These are phyloP conservation scores for Basileuterus tristriatus DNA, from an alignment of 2,797 vertebrate genomes.

Conservation along the genomic window DNA sequence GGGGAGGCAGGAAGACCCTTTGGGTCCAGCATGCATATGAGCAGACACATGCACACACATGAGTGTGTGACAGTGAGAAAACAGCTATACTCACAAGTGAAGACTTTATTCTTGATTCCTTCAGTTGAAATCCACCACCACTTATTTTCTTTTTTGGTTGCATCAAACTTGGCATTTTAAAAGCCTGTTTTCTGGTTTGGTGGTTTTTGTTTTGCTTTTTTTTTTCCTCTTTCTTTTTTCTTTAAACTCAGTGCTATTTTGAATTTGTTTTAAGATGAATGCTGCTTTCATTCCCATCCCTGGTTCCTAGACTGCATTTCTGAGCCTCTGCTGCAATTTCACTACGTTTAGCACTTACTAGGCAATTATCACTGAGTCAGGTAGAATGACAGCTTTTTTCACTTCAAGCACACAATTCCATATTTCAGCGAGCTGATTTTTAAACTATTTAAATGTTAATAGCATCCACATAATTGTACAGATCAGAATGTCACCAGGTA, in stretches of 20 bases:
- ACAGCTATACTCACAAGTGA: background rate
- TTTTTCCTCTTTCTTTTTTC: background rate
- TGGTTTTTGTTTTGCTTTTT: background rate
- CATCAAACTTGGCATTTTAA: conserved; percentile 81
- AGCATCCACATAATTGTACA: conserved; percentile 61
- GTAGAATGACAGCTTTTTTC: conserved; percentile 64
- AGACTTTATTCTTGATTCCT: conserved; percentile 66
- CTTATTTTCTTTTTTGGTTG: conserved; percentile 72
- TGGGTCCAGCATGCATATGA: background rate
- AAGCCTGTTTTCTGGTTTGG: conserved; percentile 63
- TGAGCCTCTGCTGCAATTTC: conserved; percentile 53
- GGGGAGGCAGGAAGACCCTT: background rate
- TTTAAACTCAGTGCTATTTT: conserved; percentile 73
- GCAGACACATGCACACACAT: fast-evolving
- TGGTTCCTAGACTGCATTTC: conserved; percentile 28
- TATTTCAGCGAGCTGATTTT: conserved; percentile 64
- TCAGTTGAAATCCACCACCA: conserved; percentile 70
- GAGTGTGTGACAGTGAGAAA: background rate
- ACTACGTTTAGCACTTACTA: conserved; percentile 52
- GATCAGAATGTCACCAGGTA: conserved; percentile 58
- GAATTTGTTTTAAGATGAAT: conserved; percentile 69
- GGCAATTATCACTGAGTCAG: conserved; percentile 71
- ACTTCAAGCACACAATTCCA: conserved; percentile 36
- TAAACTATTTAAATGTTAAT: conserved; percentile 66
- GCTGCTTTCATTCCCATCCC: conserved; percentile 47